Base-by-base conservation (phyloP, 2,797 vertebrate species). In the Enteromius paludinosus region DNA sequence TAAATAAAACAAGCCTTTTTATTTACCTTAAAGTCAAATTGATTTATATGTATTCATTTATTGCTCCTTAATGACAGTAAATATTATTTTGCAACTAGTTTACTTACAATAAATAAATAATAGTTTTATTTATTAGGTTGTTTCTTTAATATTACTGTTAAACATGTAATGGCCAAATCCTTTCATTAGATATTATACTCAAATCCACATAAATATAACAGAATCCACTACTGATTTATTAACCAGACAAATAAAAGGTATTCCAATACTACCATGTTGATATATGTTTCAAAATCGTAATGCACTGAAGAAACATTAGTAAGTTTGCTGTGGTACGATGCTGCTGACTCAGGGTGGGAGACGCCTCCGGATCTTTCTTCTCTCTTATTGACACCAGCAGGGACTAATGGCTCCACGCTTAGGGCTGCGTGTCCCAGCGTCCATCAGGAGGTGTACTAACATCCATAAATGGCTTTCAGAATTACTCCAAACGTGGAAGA, bases 401-500 rank as follows among this genome's bases (percentile, higher is more conserved):
- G 83, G 93, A 95, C 94, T 94, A 95, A 94, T 94, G 94, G 94
- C 91, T 91, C 91, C 92, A 93, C 93, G 92, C 94, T 94, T 91
- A 94, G 90, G 88, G 87, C 88, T 87, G 92, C 92, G 93, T 92
- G 93, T 93, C 93, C 90, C 91, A 88, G 90, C 93, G 94, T 95
- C 93, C 86, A 95, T 94, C 92, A 93, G 88, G 93, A 95, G 94
- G 94, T 95, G 94, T 94, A 94, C 93, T 94, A 90, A 90, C 92
- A 92, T 89, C 93, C 93, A 93, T 94, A 93, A 93, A 94, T 90
- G 92, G 93, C 90, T 94, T 92, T 94, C 92, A 93, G 92, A 94
- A 95, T 94, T 93, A 94, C 93, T 93, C 93, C 94, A 94, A 95
- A 95, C 93, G 92, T 93, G 92, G 93, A 93, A 92, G 92, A 94